Evolutionary conservation across 2,113 vertebrate species (phyloP).

Genomic region (Oxygymnocypris stewartii): DNA sequence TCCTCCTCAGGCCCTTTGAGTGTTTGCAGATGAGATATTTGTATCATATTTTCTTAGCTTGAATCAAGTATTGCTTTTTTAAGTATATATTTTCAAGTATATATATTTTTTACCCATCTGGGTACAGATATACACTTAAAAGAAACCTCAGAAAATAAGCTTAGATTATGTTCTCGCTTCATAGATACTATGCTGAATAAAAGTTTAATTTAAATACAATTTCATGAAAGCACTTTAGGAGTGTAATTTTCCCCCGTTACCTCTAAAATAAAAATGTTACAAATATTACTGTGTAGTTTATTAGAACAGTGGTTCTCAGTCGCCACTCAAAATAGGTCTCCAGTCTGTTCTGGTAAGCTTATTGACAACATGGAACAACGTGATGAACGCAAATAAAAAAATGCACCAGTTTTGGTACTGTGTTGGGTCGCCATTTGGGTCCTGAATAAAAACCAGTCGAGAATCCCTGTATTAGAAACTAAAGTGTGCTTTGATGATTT

Average conservation of each 20-base stretch:
- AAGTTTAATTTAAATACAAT: not conserved
- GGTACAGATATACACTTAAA: not conserved
- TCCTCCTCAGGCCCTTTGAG: slow-evolving; percentile 74
- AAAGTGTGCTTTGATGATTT: not conserved
- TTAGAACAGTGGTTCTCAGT: not conserved
- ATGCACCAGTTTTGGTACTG: not conserved
- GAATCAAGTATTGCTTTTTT: slow-evolving; percentile 62
- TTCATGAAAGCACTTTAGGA: slow-evolving; percentile 49
- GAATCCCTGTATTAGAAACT: not conserved
- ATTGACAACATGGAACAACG: no score
- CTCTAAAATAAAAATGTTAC: slow-evolving; percentile 25
- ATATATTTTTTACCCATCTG: no score
- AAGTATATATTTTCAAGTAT: slow-evolving; percentile 60
- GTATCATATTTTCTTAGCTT: slow-evolving; percentile 68
- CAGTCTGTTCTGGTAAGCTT: not conserved
- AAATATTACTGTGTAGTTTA: not conserved
- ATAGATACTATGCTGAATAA: not conserved
- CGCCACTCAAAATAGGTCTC: not conserved
- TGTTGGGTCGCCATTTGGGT: not conserved
- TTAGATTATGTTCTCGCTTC: not conserved
- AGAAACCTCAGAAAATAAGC: not conserved
- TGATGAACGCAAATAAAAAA: not conserved
- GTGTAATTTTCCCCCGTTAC: slow-evolving; percentile 54
- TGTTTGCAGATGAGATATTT: slow-evolving; percentile 65
- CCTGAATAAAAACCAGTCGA: not conserved